These are phyloP conservation scores for Cyprinodon variegatus DNA, from an alignment of 2,113 vertebrate genomes.

Conservation along the genomic window DNA sequence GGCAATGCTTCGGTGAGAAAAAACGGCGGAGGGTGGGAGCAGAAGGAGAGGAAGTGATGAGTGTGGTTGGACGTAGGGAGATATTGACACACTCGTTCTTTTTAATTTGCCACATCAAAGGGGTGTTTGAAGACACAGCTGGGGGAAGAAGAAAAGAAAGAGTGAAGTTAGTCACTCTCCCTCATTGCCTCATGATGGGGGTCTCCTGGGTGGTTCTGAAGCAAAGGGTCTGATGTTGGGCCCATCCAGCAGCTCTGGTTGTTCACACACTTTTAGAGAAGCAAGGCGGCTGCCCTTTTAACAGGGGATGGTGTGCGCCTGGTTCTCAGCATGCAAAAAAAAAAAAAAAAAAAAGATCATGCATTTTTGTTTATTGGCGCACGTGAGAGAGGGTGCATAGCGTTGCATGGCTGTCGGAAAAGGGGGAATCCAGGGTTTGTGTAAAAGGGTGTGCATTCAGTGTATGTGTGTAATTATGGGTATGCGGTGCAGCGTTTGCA, in stretches of 20 bases:
- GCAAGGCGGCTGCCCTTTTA: slow-evolving; percentile 51
- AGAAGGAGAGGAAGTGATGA: slow-evolving; percentile 78
- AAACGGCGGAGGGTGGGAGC: slow-evolving; percentile 50
- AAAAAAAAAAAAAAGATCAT: slow-evolving; percentile 22
- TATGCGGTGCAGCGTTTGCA: slow-evolving; percentile 73
- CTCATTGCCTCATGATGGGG: slow-evolving; percentile 79
- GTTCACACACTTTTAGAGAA: slow-evolving; percentile 49
- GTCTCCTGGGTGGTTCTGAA: slow-evolving; percentile 80
- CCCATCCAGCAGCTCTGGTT: slow-evolving; percentile 51
- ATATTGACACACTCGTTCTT: slow-evolving; percentile 84
- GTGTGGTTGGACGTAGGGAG: slow-evolving; percentile 77
- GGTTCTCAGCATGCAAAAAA: slow-evolving; percentile 27
- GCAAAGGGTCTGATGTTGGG: slow-evolving; percentile 55
- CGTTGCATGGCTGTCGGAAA: slow-evolving; percentile 62
- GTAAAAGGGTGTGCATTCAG: slow-evolving; percentile 73
- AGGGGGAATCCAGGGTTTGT: slow-evolving; percentile 77
- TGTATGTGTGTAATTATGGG: slow-evolving; percentile 78
- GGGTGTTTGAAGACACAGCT: slow-evolving; percentile 85
- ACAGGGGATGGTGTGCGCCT: slow-evolving; percentile 30
- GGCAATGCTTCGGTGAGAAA: slow-evolving; percentile 68
- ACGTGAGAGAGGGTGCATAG: slow-evolving; percentile 38
- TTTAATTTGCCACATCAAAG: slow-evolving; percentile 86
- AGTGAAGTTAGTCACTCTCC: slow-evolving; percentile 86
- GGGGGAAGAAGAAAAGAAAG: slow-evolving; percentile 86
- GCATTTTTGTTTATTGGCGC: slow-evolving; percentile 63